These are phyloP conservation scores for Pyrrhopygopsis socrates DNA, from an alignment of 2,888 invertebrate species.

Conservation along the genomic window DNA sequence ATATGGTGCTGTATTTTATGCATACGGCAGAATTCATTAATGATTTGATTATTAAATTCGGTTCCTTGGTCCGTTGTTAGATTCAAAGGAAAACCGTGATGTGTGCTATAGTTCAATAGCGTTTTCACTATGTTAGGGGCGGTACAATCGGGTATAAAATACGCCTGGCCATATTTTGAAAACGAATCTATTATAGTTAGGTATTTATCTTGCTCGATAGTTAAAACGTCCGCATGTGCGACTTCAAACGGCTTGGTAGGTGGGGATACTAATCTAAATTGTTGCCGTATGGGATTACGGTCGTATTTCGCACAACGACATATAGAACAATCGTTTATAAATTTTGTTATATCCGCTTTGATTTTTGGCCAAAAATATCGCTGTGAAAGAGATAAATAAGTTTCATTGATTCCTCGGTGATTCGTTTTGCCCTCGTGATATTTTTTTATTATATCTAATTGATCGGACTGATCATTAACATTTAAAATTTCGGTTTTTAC, in stretches of 20 bases:
- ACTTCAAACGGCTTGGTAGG: slow-evolving; percentile 72
- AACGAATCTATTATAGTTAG: slow-evolving; percentile 57
- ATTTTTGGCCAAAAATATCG: slow-evolving; percentile 84
- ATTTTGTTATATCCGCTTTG: slow-evolving; percentile 79
- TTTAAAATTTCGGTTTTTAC: slow-evolving; percentile 78
- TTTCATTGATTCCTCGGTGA: slow-evolving; percentile 82
- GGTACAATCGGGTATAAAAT: background rate
- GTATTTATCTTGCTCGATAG: slow-evolving; percentile 44
- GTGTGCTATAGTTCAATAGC: background rate
- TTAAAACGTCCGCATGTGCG: slow-evolving; percentile 69
- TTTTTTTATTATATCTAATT: slow-evolving; percentile 81
- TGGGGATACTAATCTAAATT: slow-evolving; percentile 64
- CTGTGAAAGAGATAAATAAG: slow-evolving; percentile 74
- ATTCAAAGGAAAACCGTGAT: slow-evolving; percentile 29
- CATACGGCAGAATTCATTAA: background rate
- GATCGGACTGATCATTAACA: slow-evolving; percentile 76
- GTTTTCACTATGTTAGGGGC: background rate
- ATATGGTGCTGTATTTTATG: background rate
- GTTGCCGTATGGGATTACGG: slow-evolving; percentile 72
- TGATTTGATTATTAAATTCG: slow-evolving; percentile 70
- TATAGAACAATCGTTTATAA: slow-evolving; percentile 77
- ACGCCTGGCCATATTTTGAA: slow-evolving; percentile 64
- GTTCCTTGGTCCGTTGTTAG: slow-evolving; percentile 66
- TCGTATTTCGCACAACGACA: slow-evolving; percentile 78
- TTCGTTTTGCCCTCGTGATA: slow-evolving; percentile 85